These are phyloP conservation scores for Dryobota labecula DNA, from an alignment of 2,888 invertebrate genomes.

Conservation along the genomic window DNA sequence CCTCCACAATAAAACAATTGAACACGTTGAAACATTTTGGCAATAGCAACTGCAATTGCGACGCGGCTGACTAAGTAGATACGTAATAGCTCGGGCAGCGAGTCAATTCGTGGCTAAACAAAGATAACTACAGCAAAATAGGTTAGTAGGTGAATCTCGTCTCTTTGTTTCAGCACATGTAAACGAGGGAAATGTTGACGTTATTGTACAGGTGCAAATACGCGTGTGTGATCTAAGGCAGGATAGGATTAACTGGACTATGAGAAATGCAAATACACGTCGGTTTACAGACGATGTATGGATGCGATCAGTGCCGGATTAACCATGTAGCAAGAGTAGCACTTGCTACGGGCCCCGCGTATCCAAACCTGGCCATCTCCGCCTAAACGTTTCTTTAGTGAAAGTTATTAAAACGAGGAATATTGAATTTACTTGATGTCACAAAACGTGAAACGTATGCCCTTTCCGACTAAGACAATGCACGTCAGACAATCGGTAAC, in stretches of 20 bases:
- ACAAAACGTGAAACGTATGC: no score
- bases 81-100: conserved; percentile 57
- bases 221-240: conserved; percentile 47
- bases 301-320: no score
- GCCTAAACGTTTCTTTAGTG: no score
- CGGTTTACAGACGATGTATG: conserved; percentile 26
- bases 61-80: conserved; percentile 31
- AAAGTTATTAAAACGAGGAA: no score
- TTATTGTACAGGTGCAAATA: conserved; percentile 67
- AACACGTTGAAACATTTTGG: conserved; percentile 14
- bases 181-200: conserved; percentile 65
- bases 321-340: no score
- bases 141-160: conserved; percentile 77
- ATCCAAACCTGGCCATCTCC: no score
- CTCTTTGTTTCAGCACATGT: conserved; percentile 72
- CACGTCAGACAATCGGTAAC: no score
- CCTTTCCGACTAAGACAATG: no score
- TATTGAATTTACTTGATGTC: no score
- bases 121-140: conserved; percentile 65
- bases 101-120: conserved; percentile 70
- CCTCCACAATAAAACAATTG: background rate
- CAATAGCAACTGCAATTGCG: conserved; percentile 46
- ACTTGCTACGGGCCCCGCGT: no score
- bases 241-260: conserved; percentile 45
- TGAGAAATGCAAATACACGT: conserved; percentile 46